These are phyloP conservation scores for Boloria selene DNA, from an alignment of 2,888 invertebrate genomes.

Conservation along the genomic window DNA sequence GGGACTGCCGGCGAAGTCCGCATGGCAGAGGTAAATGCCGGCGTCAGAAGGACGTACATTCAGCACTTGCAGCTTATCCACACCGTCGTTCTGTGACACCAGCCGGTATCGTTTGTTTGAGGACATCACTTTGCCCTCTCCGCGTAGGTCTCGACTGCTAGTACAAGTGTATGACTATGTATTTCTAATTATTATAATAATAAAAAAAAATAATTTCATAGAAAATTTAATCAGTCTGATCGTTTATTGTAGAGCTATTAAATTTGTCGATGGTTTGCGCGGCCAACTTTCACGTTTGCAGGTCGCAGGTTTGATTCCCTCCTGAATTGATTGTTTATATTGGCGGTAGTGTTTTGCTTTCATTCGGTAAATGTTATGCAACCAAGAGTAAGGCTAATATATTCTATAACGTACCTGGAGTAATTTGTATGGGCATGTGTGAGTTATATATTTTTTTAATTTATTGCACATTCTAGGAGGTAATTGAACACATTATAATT, in stretches of 20 bases:
- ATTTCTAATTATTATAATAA: constrained; percentile 2
- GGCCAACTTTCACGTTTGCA: no score
- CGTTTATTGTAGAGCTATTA: no score
- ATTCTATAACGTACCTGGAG: no score
- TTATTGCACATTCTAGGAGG: background rate
- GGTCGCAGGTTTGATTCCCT: no score
- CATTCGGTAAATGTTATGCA: no score
- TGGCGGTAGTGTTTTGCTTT: no score
- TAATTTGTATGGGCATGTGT: background rate
- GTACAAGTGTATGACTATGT: constrained; percentile 45
- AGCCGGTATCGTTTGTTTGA: constrained; percentile 57
- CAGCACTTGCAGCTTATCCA: constrained; percentile 58
- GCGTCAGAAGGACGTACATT: constrained; percentile 59
- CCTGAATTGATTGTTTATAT: no score
- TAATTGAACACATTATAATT: background rate
- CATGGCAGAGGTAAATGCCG: constrained; percentile 67
- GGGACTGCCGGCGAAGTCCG: constrained; percentile 67
- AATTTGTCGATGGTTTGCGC: no score
- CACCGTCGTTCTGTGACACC: constrained; percentile 53
- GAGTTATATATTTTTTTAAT: background rate
- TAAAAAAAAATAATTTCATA: background rate
- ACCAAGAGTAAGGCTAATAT: no score
- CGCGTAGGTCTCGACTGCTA: constrained; percentile 74
- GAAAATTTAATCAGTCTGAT: no score
- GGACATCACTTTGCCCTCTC: constrained; percentile 46